Evolutionary conservation across 2,888 invertebrate genomes (phyloP), one percentile per base, ranked within the genome.

Genomic region (Falcaria lacertinaria): DNA sequence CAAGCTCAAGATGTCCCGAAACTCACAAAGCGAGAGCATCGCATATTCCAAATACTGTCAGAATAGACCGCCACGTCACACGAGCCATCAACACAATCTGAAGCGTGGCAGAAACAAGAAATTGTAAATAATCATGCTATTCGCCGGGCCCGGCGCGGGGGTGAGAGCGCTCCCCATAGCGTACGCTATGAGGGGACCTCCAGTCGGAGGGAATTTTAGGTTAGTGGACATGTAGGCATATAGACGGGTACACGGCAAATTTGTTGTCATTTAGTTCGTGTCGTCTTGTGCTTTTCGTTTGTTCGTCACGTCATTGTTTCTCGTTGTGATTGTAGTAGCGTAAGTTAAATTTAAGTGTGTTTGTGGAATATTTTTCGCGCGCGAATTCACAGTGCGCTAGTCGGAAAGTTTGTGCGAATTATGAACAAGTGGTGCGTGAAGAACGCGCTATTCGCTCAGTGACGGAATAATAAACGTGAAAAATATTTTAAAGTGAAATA

Each of bases 171-270:
- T 84, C 85, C 84, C 87, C 84, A 84, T 83, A 73, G 82, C 82
- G 78, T 71, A 68, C 79, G 74, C 79, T 74, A 72, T 73, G 76
- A 80, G 74, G 70, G 85, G 85, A 80, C 78, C 76, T 66, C 37
- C 22, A 37, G 37, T 76, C 84, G 63, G 80, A 80, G 84, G 79
- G 80, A 83, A 82, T 87, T 88, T 88, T 88, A 87, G 88, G 82
- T 89, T 89, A 90, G 90, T 90, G 89, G 90, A 85, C 89, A 90
- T 90, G 90, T 90, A 89, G 90, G 84, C 88, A 89, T 89, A 88
- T 86, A 85, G 86, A 85, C 86, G 89, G 79, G 73, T 84, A 89
- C 90, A 90, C 90, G 90, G 87, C 89, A 81, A 80, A 80, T 80
- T 86, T 82, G 90, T 89, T 90, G 89, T 87, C 80, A 82, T 88